Base-by-base conservation (phyloP, 2,888 invertebrate genomes). In the Heliothis peltigera region DNA sequence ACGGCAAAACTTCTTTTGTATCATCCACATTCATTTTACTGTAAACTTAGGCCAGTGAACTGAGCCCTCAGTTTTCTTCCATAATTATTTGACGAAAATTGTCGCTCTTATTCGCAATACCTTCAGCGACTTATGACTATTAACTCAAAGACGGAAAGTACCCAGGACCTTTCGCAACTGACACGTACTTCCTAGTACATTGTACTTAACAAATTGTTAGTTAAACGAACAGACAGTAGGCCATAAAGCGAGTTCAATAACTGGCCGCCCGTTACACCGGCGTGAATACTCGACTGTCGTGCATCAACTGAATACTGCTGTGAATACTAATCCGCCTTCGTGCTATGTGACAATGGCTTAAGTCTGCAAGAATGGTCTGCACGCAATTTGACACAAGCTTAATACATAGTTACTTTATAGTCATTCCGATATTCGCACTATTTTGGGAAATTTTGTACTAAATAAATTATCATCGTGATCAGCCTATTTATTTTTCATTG, bases 301-400 rank as follows among this genome's bases (percentile, higher is more conserved):
- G 87, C 85, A 84, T 88, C 86, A 85, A 81, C 80, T 70, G 80
- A 80, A 78, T 60, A 81, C 81, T 81, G 86, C 78, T 65, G 61
- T 64, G 90, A 86, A 89, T 89, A 90, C 87, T 87, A 89, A 90
- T 89, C 78, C 66, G 60, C 58, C 65, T n/a, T 54, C 42, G 57
- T 54, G 61, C 56, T 47, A 56, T 55, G 58, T 7, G 6, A 60
- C 73, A 66, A 21, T 15, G 67, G 61, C 4, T 25, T 1, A 25
- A 4, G 18, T 7, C 21, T 32, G 43, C 74, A 59, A 18, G 74
- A 74, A 62, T 59, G 17, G 72, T 4, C 53, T 25, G 25, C 7
- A n/a, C 19, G 25, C 15, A 17, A 17, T 39, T 35, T 2, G 3
- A 21, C 15, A 17, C 4, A 17, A 0, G 32, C 2, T 8, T 32